phyloP scores from a whole-genome alignment of 2,113 vertebrate genomes.

The Anguilla rostrata region DNA sequence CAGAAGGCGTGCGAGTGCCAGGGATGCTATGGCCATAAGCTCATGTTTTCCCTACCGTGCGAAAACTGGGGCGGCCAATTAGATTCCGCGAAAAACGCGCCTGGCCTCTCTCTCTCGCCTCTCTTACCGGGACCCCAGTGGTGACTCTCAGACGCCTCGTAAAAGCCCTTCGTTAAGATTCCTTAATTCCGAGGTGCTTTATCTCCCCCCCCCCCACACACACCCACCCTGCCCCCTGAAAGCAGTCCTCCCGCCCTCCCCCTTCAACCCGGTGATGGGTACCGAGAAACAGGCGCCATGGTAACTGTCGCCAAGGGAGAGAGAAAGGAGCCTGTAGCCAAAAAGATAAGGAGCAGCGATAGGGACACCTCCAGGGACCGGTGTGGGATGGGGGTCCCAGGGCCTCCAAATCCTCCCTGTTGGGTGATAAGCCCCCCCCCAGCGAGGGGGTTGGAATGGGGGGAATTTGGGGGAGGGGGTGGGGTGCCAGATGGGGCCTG shows the following conservation, averaged over 20 bases:
- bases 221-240: slow-evolving; percentile 41
- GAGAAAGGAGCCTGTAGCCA: slow-evolving; percentile 36
- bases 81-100: slow-evolving; percentile 52
- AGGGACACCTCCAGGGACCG: slow-evolving; percentile 42
- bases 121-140: slow-evolving; percentile 48
- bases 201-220: slow-evolving; percentile 50
- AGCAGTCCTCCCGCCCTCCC: slow-evolving; percentile 5
- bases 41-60: slow-evolving; percentile 61
- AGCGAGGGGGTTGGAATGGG: neutral
- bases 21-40: slow-evolving; percentile 64
- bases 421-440: slow-evolving; percentile 46
- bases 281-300: slow-evolving; percentile 60
- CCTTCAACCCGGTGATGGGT: slow-evolving; percentile 57
- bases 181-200: slow-evolving; percentile 66
- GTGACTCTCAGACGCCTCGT: slow-evolving; percentile 52
- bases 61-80: slow-evolving; percentile 59
- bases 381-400: slow-evolving; percentile 51
- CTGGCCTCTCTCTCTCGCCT: slow-evolving; percentile 30
- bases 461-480: neutral
- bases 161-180: slow-evolving; percentile 53
- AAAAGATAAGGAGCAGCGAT: slow-evolving; percentile 58
- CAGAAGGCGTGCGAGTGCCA: slow-evolving; percentile 55
- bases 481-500: slow-evolving; percentile 42
- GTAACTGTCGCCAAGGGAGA: slow-evolving; percentile 54
- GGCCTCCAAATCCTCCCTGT: slow-evolving; percentile 6